Conservation (phyloP, 2,797 vertebrate genomes). For the Megaceryle alcyon region DNA sequence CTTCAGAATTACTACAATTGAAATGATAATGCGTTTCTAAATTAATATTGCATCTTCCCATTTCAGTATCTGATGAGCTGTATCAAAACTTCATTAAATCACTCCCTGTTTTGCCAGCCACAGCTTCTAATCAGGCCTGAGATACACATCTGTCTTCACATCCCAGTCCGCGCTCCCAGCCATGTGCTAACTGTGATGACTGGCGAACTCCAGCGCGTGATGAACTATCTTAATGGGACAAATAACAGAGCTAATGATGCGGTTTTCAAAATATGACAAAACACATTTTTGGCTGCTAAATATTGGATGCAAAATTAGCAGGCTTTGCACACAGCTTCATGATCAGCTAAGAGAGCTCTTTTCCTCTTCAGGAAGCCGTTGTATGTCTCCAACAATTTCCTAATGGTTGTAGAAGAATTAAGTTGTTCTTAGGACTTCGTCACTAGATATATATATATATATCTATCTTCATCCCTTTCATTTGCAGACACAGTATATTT, state of each 20-base stretch:
- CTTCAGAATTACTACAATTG: conserved; percentile 61
- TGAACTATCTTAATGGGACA: not conserved
- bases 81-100: conserved; percentile 77
- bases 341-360: not conserved
- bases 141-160: not conserved
- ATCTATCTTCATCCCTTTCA: not conserved
- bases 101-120: conserved; percentile 60
- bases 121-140: conserved; percentile 8
- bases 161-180: not conserved
- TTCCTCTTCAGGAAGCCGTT: not conserved
- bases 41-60: conserved; percentile 73
- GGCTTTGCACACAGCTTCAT: not conserved
- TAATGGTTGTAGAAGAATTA: fast-evolving
- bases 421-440: not conserved
- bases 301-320: not conserved
- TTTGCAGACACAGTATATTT: not conserved
- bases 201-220: not conserved
- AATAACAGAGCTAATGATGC: conserved; percentile 43
- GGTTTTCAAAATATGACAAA: not conserved
- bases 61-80: conserved; percentile 75
- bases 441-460: fast-evolving
- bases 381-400: not conserved
- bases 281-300: not conserved
- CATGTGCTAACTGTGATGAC: fast-evolving
- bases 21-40: conserved; percentile 73